Percentiles rank a stretch among this genome's conserved stretches.
These are phyloP conservation scores for Allacma fusca DNA, from an alignment of 2,888 invertebrate genomes.

Conservation along the genomic window DNA sequence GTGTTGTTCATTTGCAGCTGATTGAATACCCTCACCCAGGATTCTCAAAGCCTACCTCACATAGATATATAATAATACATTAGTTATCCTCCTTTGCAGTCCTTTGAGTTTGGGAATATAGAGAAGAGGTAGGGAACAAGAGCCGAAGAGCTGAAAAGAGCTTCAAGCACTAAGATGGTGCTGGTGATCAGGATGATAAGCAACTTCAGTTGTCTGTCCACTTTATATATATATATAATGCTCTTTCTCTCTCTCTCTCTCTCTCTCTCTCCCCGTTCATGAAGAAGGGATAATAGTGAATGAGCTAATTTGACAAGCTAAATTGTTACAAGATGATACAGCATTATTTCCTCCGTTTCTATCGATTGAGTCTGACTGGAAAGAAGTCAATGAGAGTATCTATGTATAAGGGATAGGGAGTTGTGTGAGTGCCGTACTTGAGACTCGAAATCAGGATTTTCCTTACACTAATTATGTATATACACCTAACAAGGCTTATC, in stretches of 20 bases:
- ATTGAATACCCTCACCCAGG: slow-evolving; percentile 29
- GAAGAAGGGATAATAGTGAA: slow-evolving; percentile 37
- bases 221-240: slow-evolving; percentile 10
- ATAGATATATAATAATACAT: too few species aligned
- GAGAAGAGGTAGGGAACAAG: not conserved
- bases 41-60: not conserved
- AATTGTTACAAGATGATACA: slow-evolving; percentile 59
- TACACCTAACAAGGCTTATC: too few species aligned
- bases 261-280: not conserved
- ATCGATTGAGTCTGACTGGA: not conserved
- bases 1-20: slow-evolving; percentile 39
- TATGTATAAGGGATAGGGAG: not conserved
- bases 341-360: slow-evolving; percentile 45
- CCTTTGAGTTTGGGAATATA: too few species aligned
- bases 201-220: slow-evolving; percentile 34
- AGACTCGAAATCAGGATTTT: too few species aligned
- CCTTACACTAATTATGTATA: too few species aligned
- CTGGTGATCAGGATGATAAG: slow-evolving; percentile 46
- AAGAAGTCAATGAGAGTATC: slow-evolving; percentile 32
- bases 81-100: too few species aligned
- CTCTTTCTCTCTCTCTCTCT: too few species aligned
- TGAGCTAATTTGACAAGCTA: slow-evolving; percentile 61
- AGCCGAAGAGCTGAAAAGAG: slow-evolving; percentile 5
- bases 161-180: slow-evolving; percentile 36
- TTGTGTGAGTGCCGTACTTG: too few species aligned